These are phyloP conservation scores for Lipotes vexillifer DNA, from an alignment of 2,113 vertebrate species.

Conservation along the genomic window DNA sequence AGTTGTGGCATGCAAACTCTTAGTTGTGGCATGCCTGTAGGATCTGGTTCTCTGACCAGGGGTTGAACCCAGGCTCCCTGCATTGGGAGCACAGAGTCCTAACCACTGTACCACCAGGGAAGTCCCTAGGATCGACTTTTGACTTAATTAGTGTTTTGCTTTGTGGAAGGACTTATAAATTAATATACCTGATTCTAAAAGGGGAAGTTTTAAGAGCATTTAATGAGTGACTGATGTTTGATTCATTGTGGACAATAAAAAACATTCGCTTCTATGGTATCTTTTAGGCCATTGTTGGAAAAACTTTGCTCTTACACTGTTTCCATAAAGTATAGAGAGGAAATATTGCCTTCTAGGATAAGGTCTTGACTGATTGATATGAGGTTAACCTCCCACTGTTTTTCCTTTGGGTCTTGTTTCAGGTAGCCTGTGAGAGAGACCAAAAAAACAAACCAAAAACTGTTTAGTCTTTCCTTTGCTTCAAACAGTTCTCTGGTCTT, in stretches of 20 bases:
- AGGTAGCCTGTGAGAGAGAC: background rate
- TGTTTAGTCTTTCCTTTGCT: background rate
- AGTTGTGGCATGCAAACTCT: no score
- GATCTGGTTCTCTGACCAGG: no score
- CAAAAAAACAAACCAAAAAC: background rate
- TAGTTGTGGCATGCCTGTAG: no score
- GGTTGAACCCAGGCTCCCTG: no score
- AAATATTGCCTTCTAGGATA: background rate
- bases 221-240: background rate
- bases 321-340: background rate
- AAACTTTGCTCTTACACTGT: background rate
- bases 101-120: no score
- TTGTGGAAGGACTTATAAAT: background rate
- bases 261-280: background rate
- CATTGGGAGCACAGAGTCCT: no score
- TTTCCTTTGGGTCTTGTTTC: constrained; percentile 35
- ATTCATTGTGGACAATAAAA: background rate
- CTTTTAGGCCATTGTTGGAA: background rate
- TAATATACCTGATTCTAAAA: constrained; percentile 1
- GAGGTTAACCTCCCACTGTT: background rate
- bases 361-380: background rate
- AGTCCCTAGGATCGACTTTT: background rate
- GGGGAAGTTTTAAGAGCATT: background rate
- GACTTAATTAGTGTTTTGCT: background rate
- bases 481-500: background rate